phyloP scores from a whole-genome alignment of 2,888 invertebrate genomes.

The Zaprionus lineosus region DNA sequence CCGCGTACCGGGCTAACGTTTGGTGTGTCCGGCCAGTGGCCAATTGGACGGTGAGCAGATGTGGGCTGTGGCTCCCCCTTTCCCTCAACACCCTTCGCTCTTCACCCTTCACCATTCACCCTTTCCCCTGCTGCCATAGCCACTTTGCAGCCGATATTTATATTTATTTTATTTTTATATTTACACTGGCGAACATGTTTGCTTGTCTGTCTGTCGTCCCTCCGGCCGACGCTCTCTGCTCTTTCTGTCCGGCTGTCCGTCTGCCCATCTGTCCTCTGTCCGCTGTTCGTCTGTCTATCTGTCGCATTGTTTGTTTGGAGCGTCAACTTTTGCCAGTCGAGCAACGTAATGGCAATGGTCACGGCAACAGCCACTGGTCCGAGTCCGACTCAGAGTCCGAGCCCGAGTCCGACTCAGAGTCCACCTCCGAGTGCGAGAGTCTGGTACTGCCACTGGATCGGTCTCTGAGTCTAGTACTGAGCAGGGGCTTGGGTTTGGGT shows the following conservation, averaged over 20 bases:
- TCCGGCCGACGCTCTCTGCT: no score
- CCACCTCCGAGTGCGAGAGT: constrained; percentile 7
- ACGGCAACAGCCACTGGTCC: constrained; percentile 12
- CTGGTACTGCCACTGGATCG: constrained; percentile 12
- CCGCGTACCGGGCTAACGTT: constrained; percentile 26
- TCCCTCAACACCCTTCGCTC: no score
- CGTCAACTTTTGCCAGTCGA: constrained; percentile 62
- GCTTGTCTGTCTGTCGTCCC: constrained; percentile 42
- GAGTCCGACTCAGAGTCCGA: no score
- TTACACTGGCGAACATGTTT: constrained; percentile 68
- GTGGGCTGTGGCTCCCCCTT: constrained; percentile 26
- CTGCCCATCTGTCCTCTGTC: no score
- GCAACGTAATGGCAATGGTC: constrained; percentile 31
- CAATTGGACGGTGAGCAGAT: constrained; percentile 11
- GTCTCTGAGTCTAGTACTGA: not conserved
- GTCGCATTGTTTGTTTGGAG: constrained; percentile 54
- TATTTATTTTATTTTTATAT: constrained; percentile 76
- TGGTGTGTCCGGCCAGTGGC: constrained; percentile 9
- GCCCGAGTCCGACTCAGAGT: no score
- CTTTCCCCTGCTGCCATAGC: constrained; percentile 37
- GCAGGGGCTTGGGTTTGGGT: not conserved
- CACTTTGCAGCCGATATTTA: constrained; percentile 79
- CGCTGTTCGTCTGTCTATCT: constrained; percentile 26
- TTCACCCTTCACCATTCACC: not conserved
- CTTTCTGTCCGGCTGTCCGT: constrained; percentile 16